These are phyloP conservation scores for Clangula hyemalis DNA, from an alignment of 2,797 vertebrate species.

Conservation along the genomic window DNA sequence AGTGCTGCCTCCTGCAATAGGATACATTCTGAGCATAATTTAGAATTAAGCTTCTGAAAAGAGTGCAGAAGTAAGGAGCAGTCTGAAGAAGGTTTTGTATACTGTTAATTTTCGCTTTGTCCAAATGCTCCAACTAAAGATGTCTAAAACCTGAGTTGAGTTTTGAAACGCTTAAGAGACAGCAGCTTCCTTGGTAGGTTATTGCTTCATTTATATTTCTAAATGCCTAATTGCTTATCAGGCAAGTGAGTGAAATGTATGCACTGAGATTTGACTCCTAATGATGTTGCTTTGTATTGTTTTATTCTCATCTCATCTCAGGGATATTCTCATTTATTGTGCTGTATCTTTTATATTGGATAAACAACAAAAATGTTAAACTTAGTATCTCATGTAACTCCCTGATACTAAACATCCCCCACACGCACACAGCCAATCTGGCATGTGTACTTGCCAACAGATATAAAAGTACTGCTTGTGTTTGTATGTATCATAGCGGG, in stretches of 20 bases:
- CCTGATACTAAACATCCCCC: conserved; percentile 7
- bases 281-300: conserved; percentile 14
- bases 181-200: neutral
- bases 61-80: neutral
- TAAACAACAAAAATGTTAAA: neutral
- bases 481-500: neutral
- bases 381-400: neutral
- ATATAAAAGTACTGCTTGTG: neutral
- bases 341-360: neutral
- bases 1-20: neutral
- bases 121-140: neutral
- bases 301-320: too few species aligned
- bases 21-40: conserved; percentile 6
- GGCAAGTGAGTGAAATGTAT: neutral
- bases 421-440: conserved; percentile 32
- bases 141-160: neutral
- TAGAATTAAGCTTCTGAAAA: neutral
- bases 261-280: neutral
- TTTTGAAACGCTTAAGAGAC: neutral
- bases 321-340: neutral
- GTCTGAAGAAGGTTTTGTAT: neutral
- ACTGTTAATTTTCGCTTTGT: neutral
- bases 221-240: neutral
- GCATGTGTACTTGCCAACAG: neutral
- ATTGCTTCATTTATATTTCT: neutral